phyloP scores from a whole-genome alignment of 2,797 vertebrate species.

The Eulemur mongoz region DNA sequence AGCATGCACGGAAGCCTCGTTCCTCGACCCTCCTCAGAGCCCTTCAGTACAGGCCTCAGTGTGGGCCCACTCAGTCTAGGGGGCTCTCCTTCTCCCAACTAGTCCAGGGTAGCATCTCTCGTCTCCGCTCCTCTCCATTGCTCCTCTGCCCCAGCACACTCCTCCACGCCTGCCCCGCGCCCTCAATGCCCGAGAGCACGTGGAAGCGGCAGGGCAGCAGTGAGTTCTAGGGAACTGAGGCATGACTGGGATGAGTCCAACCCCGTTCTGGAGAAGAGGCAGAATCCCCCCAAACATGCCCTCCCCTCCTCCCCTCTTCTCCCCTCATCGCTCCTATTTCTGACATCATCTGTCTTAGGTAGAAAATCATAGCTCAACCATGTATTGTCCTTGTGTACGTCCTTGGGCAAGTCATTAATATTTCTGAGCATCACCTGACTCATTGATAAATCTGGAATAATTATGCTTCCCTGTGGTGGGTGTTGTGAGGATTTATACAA shows the following conservation, averaged over 20 bases:
- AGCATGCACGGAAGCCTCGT: background rate
- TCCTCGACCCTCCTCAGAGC: background rate
- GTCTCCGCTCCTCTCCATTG: background rate
- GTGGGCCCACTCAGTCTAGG: background rate
- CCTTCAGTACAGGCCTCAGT: background rate
- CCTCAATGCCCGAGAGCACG: background rate
- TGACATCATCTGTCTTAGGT: no score
- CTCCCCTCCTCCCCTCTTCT: rapidly evolving
- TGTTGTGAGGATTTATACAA: background rate
- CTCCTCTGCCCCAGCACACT: background rate
- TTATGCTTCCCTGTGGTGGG: background rate
- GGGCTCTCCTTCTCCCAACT: background rate
- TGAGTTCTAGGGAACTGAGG: background rate
- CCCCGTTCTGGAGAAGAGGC: background rate
- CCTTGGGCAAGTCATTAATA: background rate
- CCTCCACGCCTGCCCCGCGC: background rate
- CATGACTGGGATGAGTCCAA: background rate
- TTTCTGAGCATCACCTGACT: background rate
- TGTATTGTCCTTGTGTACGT: background rate
- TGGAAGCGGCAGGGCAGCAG: no score
- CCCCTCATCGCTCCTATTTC: background rate
- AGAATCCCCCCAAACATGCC: background rate
- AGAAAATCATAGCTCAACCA: background rate
- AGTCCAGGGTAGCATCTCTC: rapidly evolving
- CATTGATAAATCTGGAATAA: background rate